phyloP scores from a whole-genome alignment of 2,888 invertebrate species.

The Idaea straminata region DNA sequence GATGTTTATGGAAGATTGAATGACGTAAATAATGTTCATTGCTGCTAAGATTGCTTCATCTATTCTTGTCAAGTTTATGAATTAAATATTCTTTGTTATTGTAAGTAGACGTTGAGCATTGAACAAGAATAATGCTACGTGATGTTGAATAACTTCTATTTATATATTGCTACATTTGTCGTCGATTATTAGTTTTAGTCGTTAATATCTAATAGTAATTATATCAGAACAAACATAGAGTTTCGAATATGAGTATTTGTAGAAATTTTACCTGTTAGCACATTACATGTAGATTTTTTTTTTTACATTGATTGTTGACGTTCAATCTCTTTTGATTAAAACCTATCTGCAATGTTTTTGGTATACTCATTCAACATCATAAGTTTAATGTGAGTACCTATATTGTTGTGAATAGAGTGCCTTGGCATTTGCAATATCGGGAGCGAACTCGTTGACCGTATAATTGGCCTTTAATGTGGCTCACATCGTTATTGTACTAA shows the following conservation, averaged over 20 bases:
- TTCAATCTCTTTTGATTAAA: no score
- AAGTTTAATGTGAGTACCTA: background rate
- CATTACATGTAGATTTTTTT: no score
- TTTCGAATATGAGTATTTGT: no score
- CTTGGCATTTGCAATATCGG: slow-evolving; percentile 58
- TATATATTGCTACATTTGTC: slow-evolving; percentile 25
- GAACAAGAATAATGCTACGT: slow-evolving; percentile 50
- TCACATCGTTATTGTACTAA: slow-evolving; percentile 56
- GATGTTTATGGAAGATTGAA: slow-evolving; percentile 68
- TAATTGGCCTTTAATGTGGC: slow-evolving; percentile 38
- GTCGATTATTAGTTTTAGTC: slow-evolving; percentile 20
- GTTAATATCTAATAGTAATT: background rate
- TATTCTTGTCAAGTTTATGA: slow-evolving; percentile 54
- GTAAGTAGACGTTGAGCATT: background rate
- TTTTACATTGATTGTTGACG: no score
- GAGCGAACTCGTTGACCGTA: slow-evolving; percentile 52
- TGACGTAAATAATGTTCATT: slow-evolving; percentile 66
- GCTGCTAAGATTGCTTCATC: slow-evolving; percentile 71
- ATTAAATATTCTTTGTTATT: slow-evolving; percentile 1
- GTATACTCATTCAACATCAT: background rate
- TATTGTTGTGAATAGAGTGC: slow-evolving; percentile 25
- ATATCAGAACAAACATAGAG: background rate
- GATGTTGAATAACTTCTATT: slow-evolving; percentile 43
- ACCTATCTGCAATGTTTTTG: background rate
- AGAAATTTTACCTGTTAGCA: no score